phyloP scores from a whole-genome alignment of 2,113 vertebrate genomes.

The Leucopsar rothschildi region DNA sequence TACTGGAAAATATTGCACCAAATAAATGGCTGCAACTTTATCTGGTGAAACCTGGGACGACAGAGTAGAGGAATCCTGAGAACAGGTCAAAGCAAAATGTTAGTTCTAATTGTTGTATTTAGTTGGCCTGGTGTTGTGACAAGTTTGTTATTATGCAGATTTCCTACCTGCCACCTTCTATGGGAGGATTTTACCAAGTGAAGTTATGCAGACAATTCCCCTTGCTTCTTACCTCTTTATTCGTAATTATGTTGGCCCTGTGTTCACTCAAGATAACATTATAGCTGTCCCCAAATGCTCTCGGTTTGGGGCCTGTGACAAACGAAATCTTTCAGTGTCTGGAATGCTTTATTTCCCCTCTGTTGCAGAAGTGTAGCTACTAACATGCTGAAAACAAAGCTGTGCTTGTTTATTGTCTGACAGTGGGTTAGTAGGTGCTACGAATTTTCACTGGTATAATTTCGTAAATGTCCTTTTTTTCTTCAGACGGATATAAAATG shows the following conservation, averaged over 20 bases:
- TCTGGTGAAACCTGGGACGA: not conserved
- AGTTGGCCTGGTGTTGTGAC: constrained; percentile 69
- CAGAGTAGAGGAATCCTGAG: not conserved
- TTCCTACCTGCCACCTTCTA: constrained; percentile 71
- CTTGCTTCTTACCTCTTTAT: constrained; percentile 69
- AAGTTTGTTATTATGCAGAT: constrained; percentile 74
- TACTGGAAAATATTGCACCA: not conserved
- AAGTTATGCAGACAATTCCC: constrained; percentile 72
- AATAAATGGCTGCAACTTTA: not conserved
- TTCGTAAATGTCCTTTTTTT: not conserved
- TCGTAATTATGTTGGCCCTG: constrained; percentile 71
- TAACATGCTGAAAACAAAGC: not conserved
- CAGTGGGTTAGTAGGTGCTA: not conserved
- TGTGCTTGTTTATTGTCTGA: not conserved
- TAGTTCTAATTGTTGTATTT: constrained; percentile 68
- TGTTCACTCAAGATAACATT: constrained; percentile 72
- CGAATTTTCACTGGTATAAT: not conserved
- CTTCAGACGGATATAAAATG: not conserved
- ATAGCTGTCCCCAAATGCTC: constrained; percentile 61
- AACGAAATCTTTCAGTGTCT: constrained; percentile 56
- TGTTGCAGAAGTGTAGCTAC: not conserved
- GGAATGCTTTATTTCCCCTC: not conserved
- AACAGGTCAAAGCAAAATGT: constrained; percentile 53
- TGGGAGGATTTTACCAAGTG: constrained; percentile 62
- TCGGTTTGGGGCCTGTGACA: constrained; percentile 42